Evolutionary conservation across 2,797 vertebrate genomes (phyloP), one percentile per base, ranked within the genome.

Genomic region (Crenichthys baileyi): DNA sequence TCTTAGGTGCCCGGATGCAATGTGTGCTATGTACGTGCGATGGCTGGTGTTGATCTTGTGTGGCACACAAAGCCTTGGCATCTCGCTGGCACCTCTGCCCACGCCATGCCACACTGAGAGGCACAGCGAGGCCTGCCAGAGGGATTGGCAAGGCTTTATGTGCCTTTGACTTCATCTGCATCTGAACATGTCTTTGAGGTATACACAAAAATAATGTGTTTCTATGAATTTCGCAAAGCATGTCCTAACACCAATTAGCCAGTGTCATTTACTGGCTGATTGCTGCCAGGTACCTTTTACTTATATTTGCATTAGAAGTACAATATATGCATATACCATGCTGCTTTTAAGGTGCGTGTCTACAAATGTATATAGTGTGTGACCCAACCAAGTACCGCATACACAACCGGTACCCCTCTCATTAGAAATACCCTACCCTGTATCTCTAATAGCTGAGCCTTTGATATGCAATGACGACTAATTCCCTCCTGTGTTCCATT

Each of bases 381-480:
- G 90, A 92, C 91, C 83, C 60, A 79, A 72, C 67, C 80, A 81
- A 85, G 73, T 70, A 76, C 76, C 65, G 63, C 76, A 73, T 71
- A 63, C 76, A 46, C 77, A 61, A 90, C 83, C 75, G 74, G 85
- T 89, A 90, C 84, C 87, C 84, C 82, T 83, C 92, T 95, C 93
- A 95, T 95, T 95, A 95, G 83, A 83, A 89, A 91, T 92, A 91
- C 85, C 89, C 88, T 87, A 85, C 85, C 85, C 86, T 70, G 77
- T 76, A 89, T 94, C 92, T 94, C 91, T 87, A 88, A 94, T 92
- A 89, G 89, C 85, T 89, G 55, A 91, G 79, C 89, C 94, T 95
- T 95, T 96, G 94, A 96, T 95, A 95, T 95, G 93, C 93, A 96
- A 95, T 92, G 89, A 94, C 53, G 89, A 92, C 94, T 94, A 94